Evolutionary conservation across 2,888 invertebrate genomes (phyloP).

Genomic region (Ophraella communa): DNA sequence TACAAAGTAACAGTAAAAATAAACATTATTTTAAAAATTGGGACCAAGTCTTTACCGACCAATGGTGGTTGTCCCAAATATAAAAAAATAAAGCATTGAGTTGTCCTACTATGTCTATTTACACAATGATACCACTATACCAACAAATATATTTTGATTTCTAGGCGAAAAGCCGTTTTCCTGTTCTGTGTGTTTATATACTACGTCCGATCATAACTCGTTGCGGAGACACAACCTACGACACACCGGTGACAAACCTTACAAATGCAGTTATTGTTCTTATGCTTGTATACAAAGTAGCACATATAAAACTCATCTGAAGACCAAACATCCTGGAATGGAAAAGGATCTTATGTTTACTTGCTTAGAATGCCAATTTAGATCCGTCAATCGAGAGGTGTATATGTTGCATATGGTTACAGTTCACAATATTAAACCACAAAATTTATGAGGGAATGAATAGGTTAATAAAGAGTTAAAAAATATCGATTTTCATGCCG

Average conservation of each 20-base stretch:
- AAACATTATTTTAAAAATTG: no score
- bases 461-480: neutral
- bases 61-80: no score
- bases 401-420: slow-evolving; percentile 65
- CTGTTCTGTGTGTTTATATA: slow-evolving; percentile 75
- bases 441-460: slow-evolving; percentile 21
- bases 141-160: slow-evolving; percentile 34
- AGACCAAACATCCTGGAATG: slow-evolving; percentile 77
- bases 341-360: slow-evolving; percentile 68
- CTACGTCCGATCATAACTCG: slow-evolving; percentile 81
- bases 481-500: neutral
- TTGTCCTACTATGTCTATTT: no score
- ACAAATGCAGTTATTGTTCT: slow-evolving; percentile 79
- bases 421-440: slow-evolving; percentile 61
- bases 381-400: slow-evolving; percentile 70
- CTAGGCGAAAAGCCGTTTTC: slow-evolving; percentile 78
- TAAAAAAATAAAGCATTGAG: no score
- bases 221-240: slow-evolving; percentile 78
- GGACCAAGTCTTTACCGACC: no score
- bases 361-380: slow-evolving; percentile 68
- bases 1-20: no score
- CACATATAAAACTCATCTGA: slow-evolving; percentile 77
- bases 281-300: slow-evolving; percentile 84
- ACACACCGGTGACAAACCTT: slow-evolving; percentile 77
- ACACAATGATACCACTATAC: neutral